A percentile compares a stretch with the other conserved stretches of the same genome.
Conservation (phyloP, 2,113 vertebrate species). For the Puma concolor region DNA sequence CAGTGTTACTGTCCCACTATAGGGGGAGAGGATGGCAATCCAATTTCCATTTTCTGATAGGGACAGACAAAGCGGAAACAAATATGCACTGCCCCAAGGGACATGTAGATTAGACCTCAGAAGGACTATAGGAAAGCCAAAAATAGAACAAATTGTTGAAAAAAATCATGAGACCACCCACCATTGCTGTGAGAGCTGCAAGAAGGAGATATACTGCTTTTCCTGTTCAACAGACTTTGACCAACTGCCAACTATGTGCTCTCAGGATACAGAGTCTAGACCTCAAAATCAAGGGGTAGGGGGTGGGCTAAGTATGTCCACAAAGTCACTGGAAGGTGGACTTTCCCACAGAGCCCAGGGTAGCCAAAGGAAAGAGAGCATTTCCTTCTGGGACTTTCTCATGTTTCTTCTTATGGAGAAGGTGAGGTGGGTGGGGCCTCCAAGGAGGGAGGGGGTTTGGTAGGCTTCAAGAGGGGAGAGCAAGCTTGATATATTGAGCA, state of each 20-base stretch:
- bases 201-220: background rate
- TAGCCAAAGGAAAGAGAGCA: background rate
- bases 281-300: background rate
- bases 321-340: background rate
- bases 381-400: background rate
- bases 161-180: background rate
- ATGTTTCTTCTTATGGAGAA: background rate
- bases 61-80: background rate
- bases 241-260: background rate
- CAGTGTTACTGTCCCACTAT: background rate
- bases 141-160: background rate
- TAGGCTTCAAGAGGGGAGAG: background rate
- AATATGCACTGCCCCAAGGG: fast-evolving
- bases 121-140: background rate
- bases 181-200: background rate
- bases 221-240: background rate
- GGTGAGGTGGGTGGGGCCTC: background rate
- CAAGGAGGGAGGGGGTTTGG: background rate
- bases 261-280: background rate
- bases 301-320: background rate
- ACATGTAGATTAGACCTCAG: background rate
- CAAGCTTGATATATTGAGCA: background rate
- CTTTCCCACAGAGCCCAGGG: background rate
- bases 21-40: background rate
- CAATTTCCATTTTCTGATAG: background rate